A percentile compares a stretch with the other conserved stretches of the same genome.
Evolutionary conservation across 2,888 invertebrate genomes (phyloP).

Genomic region (Idaea straminata): DNA sequence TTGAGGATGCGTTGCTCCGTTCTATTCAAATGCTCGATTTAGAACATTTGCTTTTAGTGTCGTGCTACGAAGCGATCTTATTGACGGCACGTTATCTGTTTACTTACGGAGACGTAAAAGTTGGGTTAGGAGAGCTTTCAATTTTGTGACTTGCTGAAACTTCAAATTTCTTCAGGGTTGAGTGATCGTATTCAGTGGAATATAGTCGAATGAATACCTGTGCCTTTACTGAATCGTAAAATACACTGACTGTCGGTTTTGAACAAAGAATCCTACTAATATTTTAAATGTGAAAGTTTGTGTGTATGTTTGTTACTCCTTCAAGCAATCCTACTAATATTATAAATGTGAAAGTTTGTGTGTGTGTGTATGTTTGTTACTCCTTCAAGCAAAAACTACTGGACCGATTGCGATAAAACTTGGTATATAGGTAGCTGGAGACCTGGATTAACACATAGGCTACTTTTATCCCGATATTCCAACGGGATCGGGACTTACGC

Average conservation of each 20-base stretch:
- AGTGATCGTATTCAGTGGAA: neutral
- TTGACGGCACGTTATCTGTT: neutral
- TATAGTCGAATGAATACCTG: neutral
- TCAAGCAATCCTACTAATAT: no score
- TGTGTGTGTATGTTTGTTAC: no score
- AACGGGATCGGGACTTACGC: no score
- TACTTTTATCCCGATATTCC: no score
- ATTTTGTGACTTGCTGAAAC: neutral
- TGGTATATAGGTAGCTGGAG: no score
- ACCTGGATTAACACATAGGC: no score
- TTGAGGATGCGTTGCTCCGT: conserved; percentile 30
- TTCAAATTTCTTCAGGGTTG: neutral
- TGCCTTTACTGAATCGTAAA: neutral
- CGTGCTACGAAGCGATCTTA: neutral
- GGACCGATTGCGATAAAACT: no score
- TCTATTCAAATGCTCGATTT: conserved; percentile 36
- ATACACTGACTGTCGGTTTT: neutral
- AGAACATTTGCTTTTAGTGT: conserved; percentile 4
- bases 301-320: no score
- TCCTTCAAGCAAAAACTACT: no score
- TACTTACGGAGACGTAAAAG: neutral
- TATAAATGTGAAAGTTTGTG: no score
- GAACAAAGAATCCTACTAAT: no score
- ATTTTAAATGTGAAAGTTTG: no score
- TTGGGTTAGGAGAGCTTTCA: neutral